These are phyloP conservation scores for Triplophysa siluroides DNA, from an alignment of 2,113 vertebrate species.

Conservation along the genomic window DNA sequence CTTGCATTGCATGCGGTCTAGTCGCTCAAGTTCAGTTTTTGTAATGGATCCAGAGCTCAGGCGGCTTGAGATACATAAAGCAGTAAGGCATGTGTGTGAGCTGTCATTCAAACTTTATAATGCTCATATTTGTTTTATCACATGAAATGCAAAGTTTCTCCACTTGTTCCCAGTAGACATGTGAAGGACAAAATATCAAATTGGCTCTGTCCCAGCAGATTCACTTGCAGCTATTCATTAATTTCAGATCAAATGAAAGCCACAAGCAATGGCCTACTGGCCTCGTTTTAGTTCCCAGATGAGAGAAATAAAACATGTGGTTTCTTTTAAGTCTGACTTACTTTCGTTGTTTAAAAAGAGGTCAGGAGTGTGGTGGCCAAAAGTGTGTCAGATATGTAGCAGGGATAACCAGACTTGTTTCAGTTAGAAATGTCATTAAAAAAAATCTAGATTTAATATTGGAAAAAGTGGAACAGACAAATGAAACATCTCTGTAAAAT, in stretches of 20 bases:
- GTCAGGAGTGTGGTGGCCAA: conserved; percentile 56
- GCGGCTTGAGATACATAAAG: not conserved
- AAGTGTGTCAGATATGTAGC: conserved; percentile 70
- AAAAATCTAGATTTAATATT: no score
- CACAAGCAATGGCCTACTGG: conserved; percentile 76
- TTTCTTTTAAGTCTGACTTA: conserved; percentile 84
- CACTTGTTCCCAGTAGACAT: conserved; percentile 65
- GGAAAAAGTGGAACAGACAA: not conserved
- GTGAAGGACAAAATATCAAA: conserved; percentile 70
- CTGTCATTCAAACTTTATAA: not conserved
- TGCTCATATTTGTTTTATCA: conserved; percentile 6
- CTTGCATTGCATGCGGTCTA: no score
- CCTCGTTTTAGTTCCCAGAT: conserved; percentile 73
- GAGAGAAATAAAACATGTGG: conserved; percentile 67
- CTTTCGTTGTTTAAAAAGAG: conserved; percentile 61
- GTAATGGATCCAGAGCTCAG: no score
- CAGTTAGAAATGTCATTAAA: conserved; percentile 25
- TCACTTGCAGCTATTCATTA: conserved; percentile 73
- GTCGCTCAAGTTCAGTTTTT: no score
- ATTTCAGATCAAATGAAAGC: conserved; percentile 75
- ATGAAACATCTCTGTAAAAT: not conserved
- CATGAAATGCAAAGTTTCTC: conserved; percentile 33
- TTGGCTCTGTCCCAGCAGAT: conserved; percentile 75
- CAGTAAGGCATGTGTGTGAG: not conserved
- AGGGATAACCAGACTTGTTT: conserved; percentile 37